Evolutionary conservation across 2,888 invertebrate genomes (phyloP).

Genomic region (Epinotia demarniana): DNA sequence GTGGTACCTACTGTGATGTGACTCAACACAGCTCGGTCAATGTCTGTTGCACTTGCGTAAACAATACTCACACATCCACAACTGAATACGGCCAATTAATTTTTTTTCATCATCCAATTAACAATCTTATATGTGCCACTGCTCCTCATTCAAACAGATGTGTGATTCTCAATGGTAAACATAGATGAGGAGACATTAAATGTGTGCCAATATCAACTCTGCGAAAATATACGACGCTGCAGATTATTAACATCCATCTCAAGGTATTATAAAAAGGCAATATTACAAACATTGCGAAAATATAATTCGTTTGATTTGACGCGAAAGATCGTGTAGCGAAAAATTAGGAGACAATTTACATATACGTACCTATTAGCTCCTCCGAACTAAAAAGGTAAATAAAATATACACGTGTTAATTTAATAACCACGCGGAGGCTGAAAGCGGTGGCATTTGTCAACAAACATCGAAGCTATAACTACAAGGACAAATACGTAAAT

Average conservation of each 20-base stretch:
- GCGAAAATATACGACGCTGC: background rate
- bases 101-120: conserved; percentile 14
- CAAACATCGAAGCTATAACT: conserved; percentile 12
- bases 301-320: conserved; percentile 9
- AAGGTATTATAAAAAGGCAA: background rate
- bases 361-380: conserved; percentile 10
- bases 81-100: conserved; percentile 27
- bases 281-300: background rate
- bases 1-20: conserved; percentile 54
- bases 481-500: conserved; percentile 15
- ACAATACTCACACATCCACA: conserved; percentile 48
- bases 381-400: conserved; percentile 21
- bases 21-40: conserved; percentile 50
- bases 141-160: conserved; percentile 10
- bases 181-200: background rate
- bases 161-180: conserved; percentile 2
- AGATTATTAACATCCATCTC: background rate
- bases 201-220: background rate
- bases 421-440: conserved; percentile 35
- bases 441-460: conserved; percentile 10
- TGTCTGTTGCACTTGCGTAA: conserved; percentile 46
- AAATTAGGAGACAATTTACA: conserved; percentile 23
- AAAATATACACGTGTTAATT: conserved; percentile 32
- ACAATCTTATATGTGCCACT: conserved; percentile 5
- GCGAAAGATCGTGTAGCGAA: conserved; percentile 22